phyloP scores from a whole-genome alignment of 2,888 invertebrate genomes.

The Sarcophaga rosellei region DNA sequence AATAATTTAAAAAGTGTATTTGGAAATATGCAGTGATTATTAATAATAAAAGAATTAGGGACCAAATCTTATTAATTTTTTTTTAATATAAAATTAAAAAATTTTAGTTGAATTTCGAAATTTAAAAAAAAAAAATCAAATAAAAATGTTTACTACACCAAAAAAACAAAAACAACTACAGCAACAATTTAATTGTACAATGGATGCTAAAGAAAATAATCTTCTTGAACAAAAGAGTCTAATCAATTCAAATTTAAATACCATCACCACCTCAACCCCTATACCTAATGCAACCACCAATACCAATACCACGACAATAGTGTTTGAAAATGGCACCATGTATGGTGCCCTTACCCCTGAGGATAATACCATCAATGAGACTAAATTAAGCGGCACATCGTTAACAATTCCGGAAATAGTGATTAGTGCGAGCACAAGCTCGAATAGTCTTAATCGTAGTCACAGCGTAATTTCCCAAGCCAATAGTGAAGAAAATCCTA shows the following conservation, averaged over 20 bases:
- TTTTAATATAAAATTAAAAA: neutral
- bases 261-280: conserved; percentile 29
- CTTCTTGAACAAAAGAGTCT: conserved; percentile 57
- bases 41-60: conserved; percentile 53
- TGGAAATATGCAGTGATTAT: conserved; percentile 44
- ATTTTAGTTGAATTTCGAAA: neutral
- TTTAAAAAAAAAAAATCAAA: conserved; percentile 40
- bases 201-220: conserved; percentile 60
- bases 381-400: conserved; percentile 61
- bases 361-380: conserved; percentile 21
- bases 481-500: conserved; percentile 70
- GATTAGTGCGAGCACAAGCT: conserved; percentile 74
- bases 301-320: conserved; percentile 66
- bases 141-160: conserved; percentile 68
- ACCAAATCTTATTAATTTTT: conserved; percentile 36
- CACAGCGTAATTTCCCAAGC: conserved; percentile 65
- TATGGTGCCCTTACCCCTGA: conserved; percentile 74
- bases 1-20: conserved; percentile 1
- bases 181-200: conserved; percentile 14
- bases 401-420: conserved; percentile 76
- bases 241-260: conserved; percentile 54
- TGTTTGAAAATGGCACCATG: conserved; percentile 80
- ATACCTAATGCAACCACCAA: conserved; percentile 46
- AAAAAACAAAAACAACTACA: conserved; percentile 61
- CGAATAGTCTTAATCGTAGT: conserved; percentile 73